phyloP scores from a whole-genome alignment of 2,888 invertebrate genomes.

The Augiades crinisus region DNA sequence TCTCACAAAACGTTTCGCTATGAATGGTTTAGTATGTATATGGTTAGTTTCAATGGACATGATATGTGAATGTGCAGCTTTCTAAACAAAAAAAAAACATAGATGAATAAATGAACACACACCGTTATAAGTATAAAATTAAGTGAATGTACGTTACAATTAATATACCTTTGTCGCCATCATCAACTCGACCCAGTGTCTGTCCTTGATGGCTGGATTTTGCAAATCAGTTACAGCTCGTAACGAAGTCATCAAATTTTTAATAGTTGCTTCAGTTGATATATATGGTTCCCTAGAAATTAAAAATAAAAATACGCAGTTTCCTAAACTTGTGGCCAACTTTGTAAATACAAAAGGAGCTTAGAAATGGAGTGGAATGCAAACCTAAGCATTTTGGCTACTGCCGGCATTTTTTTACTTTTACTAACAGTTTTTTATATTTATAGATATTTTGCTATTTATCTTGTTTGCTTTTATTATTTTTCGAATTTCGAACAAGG shows the following conservation, averaged over 20 bases:
- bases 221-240: slow-evolving; percentile 96
- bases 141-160: neutral
- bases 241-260: slow-evolving; percentile 96
- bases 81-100: slow-evolving; percentile 53
- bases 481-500: no score
- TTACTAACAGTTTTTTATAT: no score
- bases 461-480: no score
- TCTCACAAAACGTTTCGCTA: slow-evolving; percentile 36
- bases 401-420: no score
- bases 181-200: slow-evolving; percentile 98
- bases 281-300: slow-evolving; percentile 86
- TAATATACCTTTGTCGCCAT: slow-evolving; percentile 89
- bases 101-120: neutral
- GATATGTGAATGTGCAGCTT: slow-evolving; percentile 49
- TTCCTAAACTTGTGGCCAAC: no score
- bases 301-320: neutral
- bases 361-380: no score
- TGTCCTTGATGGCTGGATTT: slow-evolving; percentile 95
- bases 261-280: slow-evolving; percentile 90
- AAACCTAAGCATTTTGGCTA: no score
- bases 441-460: no score
- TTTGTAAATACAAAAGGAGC: no score
- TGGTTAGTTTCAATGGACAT: slow-evolving; percentile 50
- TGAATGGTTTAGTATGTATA: slow-evolving; percentile 37
- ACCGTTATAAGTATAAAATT: neutral